Percentiles rank a stretch among this genome's conserved stretches.
phyloP scores from a whole-genome alignment of 2,888 invertebrate genomes.

The Sceliomorpha sp. region DNA sequence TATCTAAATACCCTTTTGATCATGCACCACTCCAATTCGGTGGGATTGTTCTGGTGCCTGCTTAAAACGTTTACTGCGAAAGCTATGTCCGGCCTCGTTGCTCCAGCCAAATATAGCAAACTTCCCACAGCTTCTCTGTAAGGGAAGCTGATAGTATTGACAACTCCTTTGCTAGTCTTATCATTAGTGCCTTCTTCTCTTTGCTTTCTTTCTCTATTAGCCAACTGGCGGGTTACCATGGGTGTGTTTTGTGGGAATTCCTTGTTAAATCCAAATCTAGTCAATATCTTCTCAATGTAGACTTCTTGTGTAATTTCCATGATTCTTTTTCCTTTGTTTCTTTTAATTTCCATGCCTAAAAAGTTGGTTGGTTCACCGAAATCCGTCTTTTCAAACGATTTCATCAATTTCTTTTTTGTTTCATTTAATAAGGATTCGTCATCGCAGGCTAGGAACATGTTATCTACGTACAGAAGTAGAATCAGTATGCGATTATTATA shows the following conservation, averaged over 20 bases:
- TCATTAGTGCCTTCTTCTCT: slow-evolving; percentile 12
- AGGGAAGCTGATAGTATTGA: slow-evolving; percentile 14
- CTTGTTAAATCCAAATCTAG: slow-evolving; percentile 33
- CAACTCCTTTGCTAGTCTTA: slow-evolving; percentile 14
- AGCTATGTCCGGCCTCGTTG: slow-evolving; percentile 52
- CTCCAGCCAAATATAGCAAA: slow-evolving; percentile 47
- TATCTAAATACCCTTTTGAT: slow-evolving; percentile 44
- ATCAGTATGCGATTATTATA: slow-evolving; percentile 49
- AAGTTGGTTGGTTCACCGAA: slow-evolving; percentile 55
- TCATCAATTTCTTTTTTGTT: slow-evolving; percentile 45
- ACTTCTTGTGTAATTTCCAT: slow-evolving; percentile 26
- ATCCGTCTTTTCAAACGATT: slow-evolving; percentile 56
- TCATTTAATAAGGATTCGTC: slow-evolving; percentile 37
- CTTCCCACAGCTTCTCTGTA: slow-evolving; percentile 55
- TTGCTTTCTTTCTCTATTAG: slow-evolving; percentile 21
- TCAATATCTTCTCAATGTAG: slow-evolving; percentile 34
- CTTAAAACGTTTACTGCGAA: slow-evolving; percentile 50
- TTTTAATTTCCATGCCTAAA: slow-evolving; percentile 52
- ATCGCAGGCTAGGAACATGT: slow-evolving; percentile 50
- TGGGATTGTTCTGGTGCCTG: slow-evolving; percentile 50
- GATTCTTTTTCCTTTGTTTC: slow-evolving; percentile 40
- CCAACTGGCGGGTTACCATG: slow-evolving; percentile 36
- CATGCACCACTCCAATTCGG: slow-evolving; percentile 53
- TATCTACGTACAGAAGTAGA: slow-evolving; percentile 44
- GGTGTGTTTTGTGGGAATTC: slow-evolving; percentile 36